A percentile compares a stretch with the other conserved stretches of the same genome.
phyloP scores from a whole-genome alignment of 2,113 vertebrate species.

The Cricetomys ansorgei region DNA sequence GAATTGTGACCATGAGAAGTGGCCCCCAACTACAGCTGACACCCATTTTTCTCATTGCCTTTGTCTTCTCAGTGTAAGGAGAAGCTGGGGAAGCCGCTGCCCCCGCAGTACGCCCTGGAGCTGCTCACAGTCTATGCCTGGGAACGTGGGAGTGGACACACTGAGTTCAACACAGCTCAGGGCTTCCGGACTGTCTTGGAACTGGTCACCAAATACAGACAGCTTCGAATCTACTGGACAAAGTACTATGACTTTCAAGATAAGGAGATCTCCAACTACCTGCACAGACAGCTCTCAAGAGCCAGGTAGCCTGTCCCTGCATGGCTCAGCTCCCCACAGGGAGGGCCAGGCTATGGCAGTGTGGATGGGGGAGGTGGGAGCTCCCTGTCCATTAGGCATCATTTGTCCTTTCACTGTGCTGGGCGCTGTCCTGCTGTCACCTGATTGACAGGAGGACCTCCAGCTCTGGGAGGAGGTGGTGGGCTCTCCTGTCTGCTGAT shows the following conservation, averaged over 20 bases:
- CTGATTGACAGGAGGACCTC: background rate
- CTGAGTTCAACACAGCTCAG: background rate
- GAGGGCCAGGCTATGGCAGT: accelerated
- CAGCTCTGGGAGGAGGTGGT: accelerated
- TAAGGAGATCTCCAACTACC: accelerated
- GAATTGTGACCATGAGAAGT: background rate
- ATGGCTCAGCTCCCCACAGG: accelerated
- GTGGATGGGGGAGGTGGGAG: background rate
- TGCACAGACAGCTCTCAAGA: accelerated
- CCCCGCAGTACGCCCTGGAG: constrained; percentile 70
- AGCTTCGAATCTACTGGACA: constrained; percentile 64
- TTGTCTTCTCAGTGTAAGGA: constrained; percentile 39
- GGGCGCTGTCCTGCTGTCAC: background rate
- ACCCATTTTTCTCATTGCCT: background rate
- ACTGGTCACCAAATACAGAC: background rate
- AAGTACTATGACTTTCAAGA: background rate
- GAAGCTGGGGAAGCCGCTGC: background rate
- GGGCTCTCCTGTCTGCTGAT: background rate
- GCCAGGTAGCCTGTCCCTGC: constrained; percentile 18
- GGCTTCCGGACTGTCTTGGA: constrained; percentile 56
- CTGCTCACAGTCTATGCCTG: constrained; percentile 74
- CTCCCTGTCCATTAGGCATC: background rate
- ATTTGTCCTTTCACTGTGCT: background rate
- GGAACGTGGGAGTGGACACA: accelerated
- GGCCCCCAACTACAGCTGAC: background rate